phyloP scores from a whole-genome alignment of 2,797 vertebrate genomes.

The Catamblyrhynchus diadema region DNA sequence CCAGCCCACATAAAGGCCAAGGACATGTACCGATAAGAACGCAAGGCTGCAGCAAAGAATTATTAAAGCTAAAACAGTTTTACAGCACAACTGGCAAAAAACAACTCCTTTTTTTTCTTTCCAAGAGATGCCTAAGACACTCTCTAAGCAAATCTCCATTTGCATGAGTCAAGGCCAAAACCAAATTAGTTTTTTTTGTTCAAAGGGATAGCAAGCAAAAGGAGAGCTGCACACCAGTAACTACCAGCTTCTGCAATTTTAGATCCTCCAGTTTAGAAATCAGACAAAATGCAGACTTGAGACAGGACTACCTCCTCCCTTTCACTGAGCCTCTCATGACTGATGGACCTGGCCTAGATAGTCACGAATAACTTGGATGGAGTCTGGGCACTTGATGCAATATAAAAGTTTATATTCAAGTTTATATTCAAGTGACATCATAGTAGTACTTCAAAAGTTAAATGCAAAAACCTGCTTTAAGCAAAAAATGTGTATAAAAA shows the following conservation, averaged over 20 bases:
- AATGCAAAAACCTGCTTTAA: background rate
- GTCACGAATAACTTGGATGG: background rate
- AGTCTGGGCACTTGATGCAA: background rate
- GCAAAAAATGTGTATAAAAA: background rate
- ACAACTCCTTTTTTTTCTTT: background rate
- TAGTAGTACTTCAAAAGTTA: background rate
- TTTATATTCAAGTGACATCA: background rate
- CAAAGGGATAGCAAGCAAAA: background rate
- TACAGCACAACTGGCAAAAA: background rate
- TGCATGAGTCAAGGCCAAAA: background rate
- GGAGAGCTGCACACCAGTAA: background rate
- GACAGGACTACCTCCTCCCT: background rate
- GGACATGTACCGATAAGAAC: conserved; percentile 6
- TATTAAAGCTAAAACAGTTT: background rate
- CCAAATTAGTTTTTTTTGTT: background rate
- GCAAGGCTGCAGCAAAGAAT: background rate
- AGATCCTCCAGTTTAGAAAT: background rate
- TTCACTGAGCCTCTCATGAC: background rate
- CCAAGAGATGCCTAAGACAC: background rate
- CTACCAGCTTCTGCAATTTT: background rate
- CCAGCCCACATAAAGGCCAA: conserved; percentile 57
- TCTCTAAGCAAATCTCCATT: background rate
- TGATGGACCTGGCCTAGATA: background rate
- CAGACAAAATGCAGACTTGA: background rate
- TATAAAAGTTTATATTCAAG: background rate